A percentile compares a stretch with the other conserved stretches of the same genome.
Conservation (phyloP, 2,797 vertebrate species). For the Channa striata region DNA sequence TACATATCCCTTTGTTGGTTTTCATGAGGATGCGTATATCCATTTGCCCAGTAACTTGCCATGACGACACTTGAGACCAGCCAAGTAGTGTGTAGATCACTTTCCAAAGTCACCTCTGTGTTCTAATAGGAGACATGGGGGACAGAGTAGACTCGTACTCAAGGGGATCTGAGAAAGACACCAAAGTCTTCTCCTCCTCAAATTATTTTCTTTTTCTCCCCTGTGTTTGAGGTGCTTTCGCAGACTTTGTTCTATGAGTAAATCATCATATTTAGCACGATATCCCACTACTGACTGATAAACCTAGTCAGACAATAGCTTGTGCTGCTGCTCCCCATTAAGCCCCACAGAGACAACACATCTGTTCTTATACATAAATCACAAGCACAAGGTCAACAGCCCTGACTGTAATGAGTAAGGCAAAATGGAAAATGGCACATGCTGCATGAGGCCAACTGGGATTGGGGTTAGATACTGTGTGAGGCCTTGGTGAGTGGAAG, state of each 20-base stretch:
- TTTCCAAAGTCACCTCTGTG: constrained; percentile 86
- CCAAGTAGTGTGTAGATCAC: constrained; percentile 76
- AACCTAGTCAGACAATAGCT: constrained; percentile 60
- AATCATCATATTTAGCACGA: constrained; percentile 70
- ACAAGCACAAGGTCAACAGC: constrained; percentile 78
- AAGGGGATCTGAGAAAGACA: constrained; percentile 56
- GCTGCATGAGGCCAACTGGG: constrained; percentile 55
- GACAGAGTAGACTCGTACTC: constrained; percentile 60
- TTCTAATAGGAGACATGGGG: constrained; percentile 67
- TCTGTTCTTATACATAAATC: constrained; percentile 76
- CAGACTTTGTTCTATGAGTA: constrained; percentile 42
- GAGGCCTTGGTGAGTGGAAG: constrained; percentile 52
- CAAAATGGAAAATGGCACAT: constrained; percentile 69
- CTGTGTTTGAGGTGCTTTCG: constrained; percentile 51
- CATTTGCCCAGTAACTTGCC: constrained; percentile 79
- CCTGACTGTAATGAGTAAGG: constrained; percentile 72
- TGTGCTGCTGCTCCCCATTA: constrained; percentile 56
- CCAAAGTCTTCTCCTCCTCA: constrained; percentile 62
- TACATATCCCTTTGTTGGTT: constrained; percentile 86
- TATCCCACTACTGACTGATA: constrained; percentile 71
- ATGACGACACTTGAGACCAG: constrained; percentile 85
- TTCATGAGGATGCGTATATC: constrained; percentile 83
- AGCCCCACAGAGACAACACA: constrained; percentile 68
- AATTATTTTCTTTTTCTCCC: constrained; percentile 57
- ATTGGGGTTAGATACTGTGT: constrained; percentile 54